Conservation (phyloP, 2,113 vertebrate genomes). For the Bubo bubo region DNA sequence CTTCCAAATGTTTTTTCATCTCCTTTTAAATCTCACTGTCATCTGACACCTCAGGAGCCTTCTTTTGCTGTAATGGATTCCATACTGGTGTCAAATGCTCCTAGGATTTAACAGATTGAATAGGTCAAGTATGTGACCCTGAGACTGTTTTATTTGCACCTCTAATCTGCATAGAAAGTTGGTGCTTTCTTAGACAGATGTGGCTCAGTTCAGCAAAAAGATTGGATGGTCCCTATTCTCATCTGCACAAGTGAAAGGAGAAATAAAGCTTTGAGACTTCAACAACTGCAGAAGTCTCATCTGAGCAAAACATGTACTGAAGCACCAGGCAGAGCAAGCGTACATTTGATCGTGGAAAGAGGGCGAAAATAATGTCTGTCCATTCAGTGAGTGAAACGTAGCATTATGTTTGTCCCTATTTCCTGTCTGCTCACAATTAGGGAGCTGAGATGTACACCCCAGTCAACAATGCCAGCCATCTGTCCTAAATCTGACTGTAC, state of each 20-base stretch:
- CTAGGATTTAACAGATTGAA: not conserved
- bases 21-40: not conserved
- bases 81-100: not conserved
- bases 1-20: not conserved
- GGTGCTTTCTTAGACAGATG: not conserved
- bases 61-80: constrained; percentile 4
- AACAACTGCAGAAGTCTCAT: not conserved
- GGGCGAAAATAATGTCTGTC: not conserved
- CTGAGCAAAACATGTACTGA: not conserved
- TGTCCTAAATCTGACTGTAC: not conserved
- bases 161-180: not conserved
- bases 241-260: not conserved
- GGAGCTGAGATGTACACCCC: not conserved
- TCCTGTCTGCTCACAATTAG: not conserved
- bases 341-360: not conserved
- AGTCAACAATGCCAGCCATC: not conserved
- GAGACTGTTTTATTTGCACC: not conserved
- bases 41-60: not conserved
- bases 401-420: not conserved
- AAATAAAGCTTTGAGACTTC: not conserved
- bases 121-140: not conserved
- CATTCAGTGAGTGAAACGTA: not conserved
- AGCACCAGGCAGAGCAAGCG: not conserved
- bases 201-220: not conserved
- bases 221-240: not conserved